Evolutionary conservation across 2,888 invertebrate species (phyloP).

Genomic region (Euzophera pinguis): DNA sequence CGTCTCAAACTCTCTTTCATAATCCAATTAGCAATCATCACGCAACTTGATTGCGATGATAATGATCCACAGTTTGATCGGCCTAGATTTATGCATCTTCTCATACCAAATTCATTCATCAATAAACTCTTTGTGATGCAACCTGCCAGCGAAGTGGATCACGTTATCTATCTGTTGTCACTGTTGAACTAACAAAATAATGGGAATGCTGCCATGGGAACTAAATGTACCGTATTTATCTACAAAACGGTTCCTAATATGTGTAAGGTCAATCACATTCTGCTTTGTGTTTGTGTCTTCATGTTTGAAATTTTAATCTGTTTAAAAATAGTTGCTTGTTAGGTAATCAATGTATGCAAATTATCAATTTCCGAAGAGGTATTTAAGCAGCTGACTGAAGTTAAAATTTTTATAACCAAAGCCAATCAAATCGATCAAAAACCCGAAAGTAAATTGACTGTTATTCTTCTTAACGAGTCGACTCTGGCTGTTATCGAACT

Average conservation of each 20-base stretch:
- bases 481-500: too few species aligned
- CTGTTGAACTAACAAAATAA: slow-evolving; percentile 8
- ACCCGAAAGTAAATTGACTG: too few species aligned
- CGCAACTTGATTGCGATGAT: not conserved
- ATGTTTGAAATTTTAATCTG: not conserved
- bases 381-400: too few species aligned
- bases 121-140: slow-evolving; percentile 19
- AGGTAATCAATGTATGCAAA: too few species aligned
- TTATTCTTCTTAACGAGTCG: too few species aligned
- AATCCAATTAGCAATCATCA: too few species aligned
- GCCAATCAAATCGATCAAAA: too few species aligned
- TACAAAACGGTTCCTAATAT: slow-evolving; percentile 1
- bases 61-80: not conserved
- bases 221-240: slow-evolving; percentile 3
- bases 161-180: slow-evolving; percentile 14
- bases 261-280: slow-evolving; percentile 2
- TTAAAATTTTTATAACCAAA: too few species aligned
- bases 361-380: too few species aligned
- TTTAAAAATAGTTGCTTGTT: too few species aligned
- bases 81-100: not conserved
- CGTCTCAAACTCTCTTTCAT: too few species aligned
- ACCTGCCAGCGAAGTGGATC: slow-evolving; percentile 11
- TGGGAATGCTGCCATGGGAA: slow-evolving; percentile 7
- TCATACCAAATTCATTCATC: slow-evolving; percentile 22
- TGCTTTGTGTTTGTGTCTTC: not conserved